phyloP scores from a whole-genome alignment of 2,888 invertebrate species.

The Agriopis leucophaearia region DNA sequence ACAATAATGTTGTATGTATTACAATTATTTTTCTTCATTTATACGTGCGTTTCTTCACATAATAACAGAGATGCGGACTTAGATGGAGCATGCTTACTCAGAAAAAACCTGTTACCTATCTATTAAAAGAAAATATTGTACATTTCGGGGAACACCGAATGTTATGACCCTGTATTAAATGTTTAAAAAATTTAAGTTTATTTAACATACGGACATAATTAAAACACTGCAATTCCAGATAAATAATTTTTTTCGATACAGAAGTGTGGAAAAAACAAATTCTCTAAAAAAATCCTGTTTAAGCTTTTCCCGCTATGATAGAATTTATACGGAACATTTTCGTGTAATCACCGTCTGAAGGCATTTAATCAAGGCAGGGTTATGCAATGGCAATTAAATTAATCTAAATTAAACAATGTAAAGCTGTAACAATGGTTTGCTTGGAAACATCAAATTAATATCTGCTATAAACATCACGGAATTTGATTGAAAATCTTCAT shows the following conservation, averaged over 20 bases:
- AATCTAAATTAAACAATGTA: slow-evolving; percentile 38
- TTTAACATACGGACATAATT: too few relatives aligned
- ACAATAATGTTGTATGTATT: too few relatives aligned
- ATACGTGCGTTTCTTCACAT: too few relatives aligned
- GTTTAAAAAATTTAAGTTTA: too few relatives aligned
- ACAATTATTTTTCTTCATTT: too few relatives aligned
- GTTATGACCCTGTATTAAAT: too few relatives aligned
- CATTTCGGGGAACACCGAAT: too few relatives aligned
- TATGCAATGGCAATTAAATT: slow-evolving; percentile 31
- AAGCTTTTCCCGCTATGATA: background rate
- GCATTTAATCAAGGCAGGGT: slow-evolving; percentile 36
- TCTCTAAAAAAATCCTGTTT: background rate
- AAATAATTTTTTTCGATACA: background rate
- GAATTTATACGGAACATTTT: slow-evolving; percentile 26
- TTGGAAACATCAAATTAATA: slow-evolving; percentile 31
- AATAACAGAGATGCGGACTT: too few relatives aligned
- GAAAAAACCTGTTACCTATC: too few relatives aligned
- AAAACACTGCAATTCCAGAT: too few relatives aligned
- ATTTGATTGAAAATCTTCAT: slow-evolving; percentile 10
- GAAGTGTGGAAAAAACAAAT: background rate
- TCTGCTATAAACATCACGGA: slow-evolving; percentile 15
- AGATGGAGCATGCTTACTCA: too few relatives aligned
- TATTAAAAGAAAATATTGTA: too few relatives aligned
- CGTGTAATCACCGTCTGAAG: slow-evolving; percentile 26
- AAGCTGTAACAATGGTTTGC: slow-evolving; percentile 29